Conservation (phyloP, 2,113 vertebrate species). For the Zosterops hypoxanthus region DNA sequence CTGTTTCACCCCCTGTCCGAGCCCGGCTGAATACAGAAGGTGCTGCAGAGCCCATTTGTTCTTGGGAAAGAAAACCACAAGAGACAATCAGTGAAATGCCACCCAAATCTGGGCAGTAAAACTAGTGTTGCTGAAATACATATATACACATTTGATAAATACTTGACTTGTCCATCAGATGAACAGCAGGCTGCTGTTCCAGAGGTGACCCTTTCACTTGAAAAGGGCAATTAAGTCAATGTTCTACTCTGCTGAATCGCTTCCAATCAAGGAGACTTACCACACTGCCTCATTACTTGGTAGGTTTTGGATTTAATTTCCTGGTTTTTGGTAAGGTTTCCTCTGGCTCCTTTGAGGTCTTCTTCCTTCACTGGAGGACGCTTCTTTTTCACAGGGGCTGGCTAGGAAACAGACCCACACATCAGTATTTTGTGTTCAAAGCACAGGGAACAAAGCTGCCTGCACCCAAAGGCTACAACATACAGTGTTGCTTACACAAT, state of each 20-base stretch:
- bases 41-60: constrained; percentile 85
- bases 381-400: constrained; percentile 88
- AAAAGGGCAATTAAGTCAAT: not conserved
- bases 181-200: not conserved
- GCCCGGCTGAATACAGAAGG: constrained; percentile 88
- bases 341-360: constrained; percentile 94
- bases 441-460: not conserved
- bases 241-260: not conserved
- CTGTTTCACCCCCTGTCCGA: constrained; percentile 86
- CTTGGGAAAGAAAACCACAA: constrained; percentile 67
- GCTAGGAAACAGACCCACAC: constrained; percentile 22
- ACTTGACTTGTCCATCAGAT: not conserved
- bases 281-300: constrained; percentile 94
- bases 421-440: not conserved
- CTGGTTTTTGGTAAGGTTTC: constrained; percentile 86
- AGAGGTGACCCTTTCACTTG: not conserved
- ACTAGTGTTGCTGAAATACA: not conserved
- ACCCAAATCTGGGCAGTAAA: fast-evolving
- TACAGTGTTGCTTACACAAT: not conserved
- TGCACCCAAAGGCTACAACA: not conserved
- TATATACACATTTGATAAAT: not conserved
- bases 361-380: constrained; percentile 92
- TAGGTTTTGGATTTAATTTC: constrained; percentile 97
- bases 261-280: constrained; percentile 72
- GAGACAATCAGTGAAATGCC: not conserved